Conservation (phyloP, 2,797 vertebrate genomes). For the Onychomys leucogaster region DNA sequence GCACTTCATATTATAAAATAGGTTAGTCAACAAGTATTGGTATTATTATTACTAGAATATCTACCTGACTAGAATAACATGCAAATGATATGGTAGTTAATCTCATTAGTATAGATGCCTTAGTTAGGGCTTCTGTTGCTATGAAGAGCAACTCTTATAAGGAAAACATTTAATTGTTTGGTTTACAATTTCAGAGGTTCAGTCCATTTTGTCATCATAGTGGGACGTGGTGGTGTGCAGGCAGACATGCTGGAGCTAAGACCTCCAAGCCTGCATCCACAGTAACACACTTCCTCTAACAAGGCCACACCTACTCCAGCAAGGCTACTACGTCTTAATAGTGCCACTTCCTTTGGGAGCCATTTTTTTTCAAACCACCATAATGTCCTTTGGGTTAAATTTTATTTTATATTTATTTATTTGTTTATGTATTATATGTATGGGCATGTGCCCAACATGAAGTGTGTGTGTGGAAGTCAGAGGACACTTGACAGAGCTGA, state of each 20-base stretch:
- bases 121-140: not conserved
- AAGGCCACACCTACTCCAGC: not conserved
- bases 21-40: conserved; percentile 9
- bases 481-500: not conserved
- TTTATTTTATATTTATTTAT: not conserved
- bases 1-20: conserved; percentile 48
- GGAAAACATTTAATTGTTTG: not conserved
- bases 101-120: conserved; percentile 4
- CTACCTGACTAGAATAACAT: conserved; percentile 31
- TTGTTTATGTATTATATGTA: not conserved
- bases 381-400: not conserved
- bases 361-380: not conserved
- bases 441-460: not conserved
- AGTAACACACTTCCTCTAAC: not conserved
- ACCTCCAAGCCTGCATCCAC: not conserved
- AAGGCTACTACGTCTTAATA: not conserved
- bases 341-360: not conserved
- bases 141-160: not conserved
- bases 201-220: not conserved
- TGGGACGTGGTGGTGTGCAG: not conserved
- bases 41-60: not conserved
- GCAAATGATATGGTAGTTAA: conserved; percentile 17
- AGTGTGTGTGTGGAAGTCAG: not conserved
- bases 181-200: not conserved
- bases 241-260: not conserved